Base-by-base conservation (phyloP, 2,113 vertebrate species). In the Lamprotornis superbus region DNA sequence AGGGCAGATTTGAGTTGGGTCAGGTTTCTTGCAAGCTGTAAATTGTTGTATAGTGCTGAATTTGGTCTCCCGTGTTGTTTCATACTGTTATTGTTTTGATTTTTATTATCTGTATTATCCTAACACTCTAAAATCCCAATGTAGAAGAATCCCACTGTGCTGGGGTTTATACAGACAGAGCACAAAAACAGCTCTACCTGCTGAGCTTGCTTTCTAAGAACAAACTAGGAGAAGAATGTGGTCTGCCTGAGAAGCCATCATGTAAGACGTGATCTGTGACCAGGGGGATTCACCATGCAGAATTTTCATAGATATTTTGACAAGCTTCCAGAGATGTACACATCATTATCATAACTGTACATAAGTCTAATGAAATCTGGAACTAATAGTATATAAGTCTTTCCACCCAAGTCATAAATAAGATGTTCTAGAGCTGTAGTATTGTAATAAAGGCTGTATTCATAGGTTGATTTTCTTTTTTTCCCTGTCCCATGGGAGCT, bases 281-380 rank as follows among this genome's bases (percentile, higher is more conserved):
- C 65, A 44, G 22, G 73, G 89, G 60, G 92, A 92, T 92, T 90
- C 75, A 86, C 49, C 50, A 46, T 28, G 57, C 67, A 68, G 78
- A 75, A 68, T 85, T 94, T 93, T 86, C 76, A 75, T 79, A 89
- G 92, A 55, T 40, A 80, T 93, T 90, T 89, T 83, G 88, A 76
- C 76, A 94, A 46, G 42, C 25, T 91, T 92, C 60, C 94, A 89
- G 84, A 78, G 93, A 84, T 87, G 70, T 35, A 79, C 57, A 76
- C 50, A 61, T 95, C 91, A 81, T 91, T 96, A 89, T 94, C 87
- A 85, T 67, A 94, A 81, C 76, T 90, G 28, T 85, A 52, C 24
- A n/a, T 60, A 87, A 91, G 74, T 85, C 49, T 71, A 89, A 93
- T 95, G 87, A 95, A 95, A 93, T 87, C 68, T 96, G 89, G 80